Evolutionary conservation across 2,888 invertebrate species (phyloP), one percentile per base, ranked within the genome.

Genomic region (Spilosoma lubricipeda): DNA sequence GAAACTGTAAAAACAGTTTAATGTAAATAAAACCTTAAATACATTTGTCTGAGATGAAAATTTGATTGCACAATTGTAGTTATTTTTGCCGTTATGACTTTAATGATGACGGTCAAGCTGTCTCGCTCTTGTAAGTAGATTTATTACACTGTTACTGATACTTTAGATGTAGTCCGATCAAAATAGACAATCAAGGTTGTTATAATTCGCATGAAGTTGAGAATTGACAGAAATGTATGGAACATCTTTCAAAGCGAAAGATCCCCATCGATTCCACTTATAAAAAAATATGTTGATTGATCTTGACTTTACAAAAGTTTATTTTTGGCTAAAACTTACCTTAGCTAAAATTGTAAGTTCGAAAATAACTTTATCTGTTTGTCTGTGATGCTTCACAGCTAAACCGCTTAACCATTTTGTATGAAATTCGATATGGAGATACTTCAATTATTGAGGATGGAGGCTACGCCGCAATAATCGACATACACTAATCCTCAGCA

Each of bases 91-190:
- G 45, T 73, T 67, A 68, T 33, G 64, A 27, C 64, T 64, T 33
- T 3, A 9, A 33, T 75, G 42, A 65, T 67, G 67, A 67, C 20
- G 59, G 59, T 67, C n/a, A 36, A 70, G 66, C 48, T 67, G n/a
- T 83, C 82, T 39, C 73, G 67, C 74, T 83, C 77, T 80, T 71
- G 42, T 78, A 48, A 72, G n/a, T 71, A 73, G 76, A 75, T 78
- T 82, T 76, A 76, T 79, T 74, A 71, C 71, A 74, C 77, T 74
- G 69, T 77, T 81, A 77, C 70, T 80, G 77, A 78, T 79, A 77
- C 73, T 77, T 79, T 68, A 77, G 79, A 84, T 80, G 82, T 67
- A 67, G 71, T 76, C 59, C 76, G 56, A 82, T 82, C 82, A 71
- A 82, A 82, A 80, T 78, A 75, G 68, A 77, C 66, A 74, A 77